Base-by-base conservation (phyloP, 1,140 invertebrate genomes). In the Daktulosphaira vitifoliae region DNA sequence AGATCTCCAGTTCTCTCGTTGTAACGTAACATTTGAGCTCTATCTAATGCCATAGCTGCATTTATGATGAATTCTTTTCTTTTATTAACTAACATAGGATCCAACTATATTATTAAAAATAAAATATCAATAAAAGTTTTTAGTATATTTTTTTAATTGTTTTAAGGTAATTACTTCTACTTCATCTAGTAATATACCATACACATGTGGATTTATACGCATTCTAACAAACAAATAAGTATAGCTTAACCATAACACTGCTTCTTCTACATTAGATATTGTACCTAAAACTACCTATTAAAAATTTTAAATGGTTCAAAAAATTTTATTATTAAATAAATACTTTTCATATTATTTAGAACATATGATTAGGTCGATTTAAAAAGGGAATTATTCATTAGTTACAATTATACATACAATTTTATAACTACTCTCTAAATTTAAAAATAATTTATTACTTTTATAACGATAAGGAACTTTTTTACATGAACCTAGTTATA, bases 191-290 rank as follows among this genome's bases (percentile, higher is more conserved):
- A 82, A 81, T 29, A 96, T 81, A 4, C 94, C 94, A 76, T 97
- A 97, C 0, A 85, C 88, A 70, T 89, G 82, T 16, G 92, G 93
- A 81, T 99, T 99, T 51, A 88, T 84, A 68, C 84, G 82, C 86
- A 98, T 97, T 70, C 97, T 81, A 1, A 97, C 89, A 78, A 87
- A 96, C 2, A 98, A 76, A 75, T 99, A 99, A 0, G 95, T 98
- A 71, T 98, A 99, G 72, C 90, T 94, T 1, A 99, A 75, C 97
- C 97, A 99, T 74, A 93, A 86, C 1, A 98, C 88, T 1, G 93
- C 97, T 78, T 99, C 97, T 44, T 91, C 84, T 5, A 99, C 81
- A 73, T 92, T 99, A 3, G 89, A 87, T 42, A 99, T 92, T 20
- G 93, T 98, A 8, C 96, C 96, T 7, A 97, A 76, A 3, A 89